phyloP scores from a whole-genome alignment of 2,888 invertebrate species.

The Dynastes tityus region DNA sequence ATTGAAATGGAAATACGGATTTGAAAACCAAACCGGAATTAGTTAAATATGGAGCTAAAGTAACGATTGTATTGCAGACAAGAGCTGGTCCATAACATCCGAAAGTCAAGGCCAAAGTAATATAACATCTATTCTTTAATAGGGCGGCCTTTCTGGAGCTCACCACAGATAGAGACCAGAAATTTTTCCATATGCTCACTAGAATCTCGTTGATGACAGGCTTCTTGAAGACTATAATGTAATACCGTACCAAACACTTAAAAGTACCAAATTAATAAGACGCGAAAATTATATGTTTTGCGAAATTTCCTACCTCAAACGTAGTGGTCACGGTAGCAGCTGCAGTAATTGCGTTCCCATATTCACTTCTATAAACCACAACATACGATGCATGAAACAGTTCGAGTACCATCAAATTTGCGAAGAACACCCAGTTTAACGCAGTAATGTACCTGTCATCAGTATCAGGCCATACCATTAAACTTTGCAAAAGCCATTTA shows the following conservation, averaged over 20 bases:
- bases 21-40: conserved; percentile 41
- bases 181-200: conserved; percentile 41
- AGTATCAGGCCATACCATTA: conserved; percentile 48
- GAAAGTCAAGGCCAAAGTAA: neutral
- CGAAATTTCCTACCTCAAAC: conserved; percentile 30
- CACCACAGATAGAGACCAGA: conserved; percentile 38
- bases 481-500: conserved; percentile 46
- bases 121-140: neutral
- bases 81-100: conserved; percentile 9
- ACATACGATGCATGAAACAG: conserved; percentile 43
- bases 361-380: conserved; percentile 2
- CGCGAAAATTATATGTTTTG: neutral
- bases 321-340: conserved; percentile 42
- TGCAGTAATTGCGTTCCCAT: conserved; percentile 1
- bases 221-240: conserved; percentile 35
- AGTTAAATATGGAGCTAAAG: conserved; percentile 20
- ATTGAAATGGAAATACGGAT: conserved; percentile 54
- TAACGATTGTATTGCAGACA: conserved; percentile 30
- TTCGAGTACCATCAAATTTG: conserved; percentile 42
- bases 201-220: conserved; percentile 39
- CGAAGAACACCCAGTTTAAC: conserved; percentile 30
- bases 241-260: conserved; percentile 41
- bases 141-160: neutral
- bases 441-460: neutral
- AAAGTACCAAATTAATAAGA: neutral